Percentiles rank a stretch among this genome's conserved stretches.
Evolutionary conservation across 2,113 vertebrate species (phyloP).

Genomic region (Gallinago media): DNA sequence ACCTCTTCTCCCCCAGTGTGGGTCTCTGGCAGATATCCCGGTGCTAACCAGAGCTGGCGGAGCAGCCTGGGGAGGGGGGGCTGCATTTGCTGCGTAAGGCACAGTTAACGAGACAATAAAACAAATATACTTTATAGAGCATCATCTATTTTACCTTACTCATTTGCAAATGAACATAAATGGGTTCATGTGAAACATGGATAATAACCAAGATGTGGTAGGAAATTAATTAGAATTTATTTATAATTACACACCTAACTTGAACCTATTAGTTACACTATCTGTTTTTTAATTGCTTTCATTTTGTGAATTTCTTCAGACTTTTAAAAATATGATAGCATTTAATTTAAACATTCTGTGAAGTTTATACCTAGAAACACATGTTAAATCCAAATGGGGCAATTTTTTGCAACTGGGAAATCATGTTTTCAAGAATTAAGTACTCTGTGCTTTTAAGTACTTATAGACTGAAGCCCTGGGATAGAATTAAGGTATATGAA

Average conservation of each 20-base stretch:
- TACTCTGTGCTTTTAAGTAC: neutral
- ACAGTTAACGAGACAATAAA: neutral
- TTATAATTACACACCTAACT: slow-evolving; percentile 54
- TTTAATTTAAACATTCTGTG: slow-evolving; percentile 47
- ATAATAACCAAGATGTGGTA: slow-evolving; percentile 44
- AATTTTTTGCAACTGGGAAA: slow-evolving; percentile 27
- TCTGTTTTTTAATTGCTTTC: slow-evolving; percentile 51
- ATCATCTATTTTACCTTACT: neutral
- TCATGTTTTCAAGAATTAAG: neutral
- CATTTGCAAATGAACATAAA: slow-evolving; percentile 33
- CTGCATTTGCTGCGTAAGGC: neutral
- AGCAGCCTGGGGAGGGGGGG: neutral
- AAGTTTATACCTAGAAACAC: neutral
- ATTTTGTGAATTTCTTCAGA: slow-evolving; percentile 33
- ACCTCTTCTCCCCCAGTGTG: neutral
- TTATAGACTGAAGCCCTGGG: neutral
- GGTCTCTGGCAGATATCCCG: neutral
- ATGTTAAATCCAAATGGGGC: neutral
- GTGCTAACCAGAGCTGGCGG: accelerated
- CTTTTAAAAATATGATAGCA: slow-evolving; percentile 28
- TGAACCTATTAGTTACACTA: slow-evolving; percentile 37
- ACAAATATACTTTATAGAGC: neutral
- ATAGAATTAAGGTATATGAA: neutral
- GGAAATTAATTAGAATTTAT: slow-evolving; percentile 64
- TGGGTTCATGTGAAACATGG: slow-evolving; percentile 8